Evolutionary conservation across 2,888 invertebrate genomes (phyloP).

Genomic region (Acronicta alni): DNA sequence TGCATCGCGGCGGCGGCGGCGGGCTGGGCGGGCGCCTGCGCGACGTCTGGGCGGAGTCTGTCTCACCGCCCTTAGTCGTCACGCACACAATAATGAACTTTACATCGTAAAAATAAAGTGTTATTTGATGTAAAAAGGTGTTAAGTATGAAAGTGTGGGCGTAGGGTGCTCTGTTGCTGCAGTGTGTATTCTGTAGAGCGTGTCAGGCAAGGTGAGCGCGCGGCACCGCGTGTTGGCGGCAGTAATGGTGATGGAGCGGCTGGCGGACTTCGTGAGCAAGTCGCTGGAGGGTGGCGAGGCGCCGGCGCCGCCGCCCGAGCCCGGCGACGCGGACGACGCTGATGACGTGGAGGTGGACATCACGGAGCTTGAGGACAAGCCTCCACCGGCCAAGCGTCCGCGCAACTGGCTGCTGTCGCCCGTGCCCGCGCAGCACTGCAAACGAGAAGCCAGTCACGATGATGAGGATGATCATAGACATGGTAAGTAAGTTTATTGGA

Average conservation of each 20-base stretch:
- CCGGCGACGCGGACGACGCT: slow-evolving; percentile 79
- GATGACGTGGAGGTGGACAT: slow-evolving; percentile 86
- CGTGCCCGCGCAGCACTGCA: slow-evolving; percentile 76
- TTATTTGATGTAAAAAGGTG: slow-evolving; percentile 32
- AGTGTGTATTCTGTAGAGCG: slow-evolving; percentile 78
- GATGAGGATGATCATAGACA: slow-evolving; percentile 84
- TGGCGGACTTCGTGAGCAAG: slow-evolving; percentile 97
- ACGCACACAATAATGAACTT: slow-evolving; percentile 53
- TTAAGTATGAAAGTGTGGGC: slow-evolving; percentile 71
- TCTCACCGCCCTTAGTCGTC: slow-evolving; percentile 68
- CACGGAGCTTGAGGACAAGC: slow-evolving; percentile 83
- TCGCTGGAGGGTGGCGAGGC: slow-evolving; percentile 92
- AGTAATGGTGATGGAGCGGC: slow-evolving; percentile 94
- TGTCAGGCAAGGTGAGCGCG: slow-evolving; percentile 81
- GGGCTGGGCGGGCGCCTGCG: slow-evolving; percentile 80
- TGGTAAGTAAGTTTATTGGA: slow-evolving; percentile 66
- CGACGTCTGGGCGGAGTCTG: slow-evolving; percentile 77
- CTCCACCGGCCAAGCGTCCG: slow-evolving; percentile 78
- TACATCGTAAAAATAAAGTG: slow-evolving; percentile 38
- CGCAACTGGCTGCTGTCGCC: slow-evolving; percentile 87
- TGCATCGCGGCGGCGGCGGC: slow-evolving; percentile 53
- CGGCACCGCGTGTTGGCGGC: slow-evolving; percentile 78
- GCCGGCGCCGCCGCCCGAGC: slow-evolving; percentile 85
- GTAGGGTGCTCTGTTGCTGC: slow-evolving; percentile 72
- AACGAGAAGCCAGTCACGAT: slow-evolving; percentile 73